Percentiles rank a stretch among this genome's conserved stretches.
These are phyloP conservation scores for Actinia equina DNA, from an alignment of 64 coral and sea anemone species.

Conservation along the genomic window DNA sequence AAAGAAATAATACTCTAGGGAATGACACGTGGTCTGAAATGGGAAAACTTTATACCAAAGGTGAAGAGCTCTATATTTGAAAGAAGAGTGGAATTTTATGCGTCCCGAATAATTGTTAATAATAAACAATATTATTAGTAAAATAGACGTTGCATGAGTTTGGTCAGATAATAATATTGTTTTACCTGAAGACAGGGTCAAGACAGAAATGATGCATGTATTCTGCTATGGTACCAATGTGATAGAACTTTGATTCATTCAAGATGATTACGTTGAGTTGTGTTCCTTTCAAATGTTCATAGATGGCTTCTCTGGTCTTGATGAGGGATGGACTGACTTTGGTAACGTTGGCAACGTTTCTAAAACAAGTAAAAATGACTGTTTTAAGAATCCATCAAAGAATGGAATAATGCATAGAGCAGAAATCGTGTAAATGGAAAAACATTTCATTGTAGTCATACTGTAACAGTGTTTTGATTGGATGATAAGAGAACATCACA, in stretches of 20 bases:
- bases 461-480: no score
- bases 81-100: no score
- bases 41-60: no score
- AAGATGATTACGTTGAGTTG: conserved; percentile 85
- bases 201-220: conserved; percentile 86
- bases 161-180: not conserved
- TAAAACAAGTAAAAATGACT: not conserved
- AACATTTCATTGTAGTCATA: no score
- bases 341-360: conserved; percentile 90
- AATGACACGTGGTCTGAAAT: no score
- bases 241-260: conserved; percentile 95
- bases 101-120: no score
- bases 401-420: no score
- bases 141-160: not conserved
- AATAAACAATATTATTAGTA: no score
- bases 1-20: no score
- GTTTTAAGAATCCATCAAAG: not conserved
- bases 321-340: conserved; percentile 68
- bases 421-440: no score
- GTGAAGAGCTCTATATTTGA: no score
- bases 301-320: conserved; percentile 78
- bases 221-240: conserved; percentile 83
- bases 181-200: conserved; percentile 79
- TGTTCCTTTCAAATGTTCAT: conserved; percentile 78
- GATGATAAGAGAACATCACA: no score